Conservation (phyloP, 2,888 invertebrate genomes). For the Acanthosepion esculentum region DNA sequence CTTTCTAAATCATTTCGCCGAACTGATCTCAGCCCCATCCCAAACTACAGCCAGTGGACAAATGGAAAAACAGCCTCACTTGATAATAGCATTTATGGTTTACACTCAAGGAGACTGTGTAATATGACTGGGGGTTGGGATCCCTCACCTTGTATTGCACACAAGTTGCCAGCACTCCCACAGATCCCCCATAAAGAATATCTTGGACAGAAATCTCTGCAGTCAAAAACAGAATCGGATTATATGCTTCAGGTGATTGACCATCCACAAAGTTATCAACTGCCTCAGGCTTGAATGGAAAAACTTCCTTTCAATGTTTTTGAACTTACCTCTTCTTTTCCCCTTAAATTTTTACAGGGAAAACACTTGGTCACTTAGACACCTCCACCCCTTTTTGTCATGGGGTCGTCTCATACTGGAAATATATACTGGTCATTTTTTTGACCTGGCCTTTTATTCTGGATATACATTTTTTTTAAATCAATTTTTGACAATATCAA, state of each 20-base stretch:
- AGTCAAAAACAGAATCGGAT: not conserved
- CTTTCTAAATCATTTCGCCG: not conserved
- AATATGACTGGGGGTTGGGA: not conserved
- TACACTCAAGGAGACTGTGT: not conserved
- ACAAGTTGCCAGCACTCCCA: conserved; percentile 17
- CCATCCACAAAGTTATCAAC: conserved; percentile 18
- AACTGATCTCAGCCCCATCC: not conserved
- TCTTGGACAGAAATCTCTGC: not conserved
- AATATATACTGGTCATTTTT: not conserved
- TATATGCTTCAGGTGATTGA: not conserved
- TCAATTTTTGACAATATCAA: not conserved
- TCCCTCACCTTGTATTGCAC: not conserved
- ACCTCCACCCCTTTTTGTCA: not conserved
- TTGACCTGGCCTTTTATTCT: not conserved
- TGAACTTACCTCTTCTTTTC: not conserved
- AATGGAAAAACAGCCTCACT: not conserved
- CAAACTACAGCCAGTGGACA: not conserved
- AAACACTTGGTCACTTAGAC: not conserved
- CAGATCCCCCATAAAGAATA: not conserved
- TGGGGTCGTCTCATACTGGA: not conserved
- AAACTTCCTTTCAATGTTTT: not conserved
- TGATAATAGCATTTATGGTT: not conserved
- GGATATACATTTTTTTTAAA: not conserved
- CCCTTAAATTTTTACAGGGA: not conserved
- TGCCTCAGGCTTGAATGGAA: not conserved